Evolutionary conservation across 2,888 invertebrate genomes (phyloP).

Genomic region (Drosophila greeni): DNA sequence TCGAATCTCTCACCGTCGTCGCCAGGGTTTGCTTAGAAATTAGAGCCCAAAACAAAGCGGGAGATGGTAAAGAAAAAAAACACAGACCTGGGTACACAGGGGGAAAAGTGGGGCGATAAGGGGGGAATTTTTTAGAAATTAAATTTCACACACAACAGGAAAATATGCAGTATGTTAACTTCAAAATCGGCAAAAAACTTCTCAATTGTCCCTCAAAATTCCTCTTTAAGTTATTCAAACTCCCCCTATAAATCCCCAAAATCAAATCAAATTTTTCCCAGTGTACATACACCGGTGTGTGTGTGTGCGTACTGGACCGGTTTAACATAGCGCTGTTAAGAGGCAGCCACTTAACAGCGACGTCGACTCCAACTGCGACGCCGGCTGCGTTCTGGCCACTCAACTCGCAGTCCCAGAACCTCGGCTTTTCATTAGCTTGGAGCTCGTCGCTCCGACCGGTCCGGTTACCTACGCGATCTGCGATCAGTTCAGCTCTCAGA

Average conservation of each 20-base stretch:
- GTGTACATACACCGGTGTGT: background rate
- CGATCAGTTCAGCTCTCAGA: constrained; percentile 15
- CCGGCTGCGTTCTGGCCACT: constrained; percentile 65
- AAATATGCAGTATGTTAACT: background rate
- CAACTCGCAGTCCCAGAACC: constrained; percentile 67
- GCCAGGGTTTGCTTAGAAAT: constrained; percentile 69
- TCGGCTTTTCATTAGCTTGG: constrained; percentile 72
- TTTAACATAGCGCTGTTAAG: constrained; percentile 60
- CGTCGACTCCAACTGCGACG: constrained; percentile 28
- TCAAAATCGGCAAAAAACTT: background rate
- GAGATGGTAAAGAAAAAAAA: constrained; percentile 41
- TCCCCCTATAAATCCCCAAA: background rate
- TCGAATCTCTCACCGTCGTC: constrained; percentile 44
- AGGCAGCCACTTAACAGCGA: constrained; percentile 49
- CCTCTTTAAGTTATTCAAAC: too few relatives aligned
- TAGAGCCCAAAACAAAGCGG: constrained; percentile 69
- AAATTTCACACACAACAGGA: too few relatives aligned
- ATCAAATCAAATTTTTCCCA: background rate
- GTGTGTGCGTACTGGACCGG: constrained; percentile 49
- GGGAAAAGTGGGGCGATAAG: background rate
- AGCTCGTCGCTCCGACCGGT: constrained; percentile 49
- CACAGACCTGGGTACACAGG: background rate
- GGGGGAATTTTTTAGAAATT: too few relatives aligned
- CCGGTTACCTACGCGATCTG: constrained; percentile 34
- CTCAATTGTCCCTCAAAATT: background rate